Evolutionary conservation across 2,888 invertebrate genomes (phyloP).

Genomic region (Tetranychus piercei): DNA sequence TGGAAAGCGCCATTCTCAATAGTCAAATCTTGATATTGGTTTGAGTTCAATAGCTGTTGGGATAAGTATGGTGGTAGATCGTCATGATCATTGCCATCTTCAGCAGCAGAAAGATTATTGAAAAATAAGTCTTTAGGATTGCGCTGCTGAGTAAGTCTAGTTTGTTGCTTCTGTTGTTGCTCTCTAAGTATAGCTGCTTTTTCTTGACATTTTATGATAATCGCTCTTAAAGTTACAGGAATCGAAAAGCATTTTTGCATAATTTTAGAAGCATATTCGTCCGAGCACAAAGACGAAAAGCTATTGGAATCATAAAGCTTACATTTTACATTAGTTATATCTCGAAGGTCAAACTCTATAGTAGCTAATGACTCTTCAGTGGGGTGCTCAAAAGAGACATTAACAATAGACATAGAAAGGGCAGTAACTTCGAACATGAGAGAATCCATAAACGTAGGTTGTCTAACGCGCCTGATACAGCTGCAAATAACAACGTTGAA

Average conservation of each 20-base stretch:
- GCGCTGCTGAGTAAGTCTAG: constrained; percentile 1
- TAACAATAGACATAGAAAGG: constrained; percentile 68
- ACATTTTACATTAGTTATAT: constrained; percentile 59
- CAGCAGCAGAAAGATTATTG: constrained; percentile 15
- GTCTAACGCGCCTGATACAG: constrained; percentile 54
- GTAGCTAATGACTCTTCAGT: constrained; percentile 79
- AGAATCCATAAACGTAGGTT: constrained; percentile 44
- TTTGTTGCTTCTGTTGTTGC: constrained; percentile 15
- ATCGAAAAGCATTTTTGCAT: constrained; percentile 76
- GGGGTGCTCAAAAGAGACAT: constrained; percentile 77
- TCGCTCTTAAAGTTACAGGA: constrained; percentile 66
- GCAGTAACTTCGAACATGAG: constrained; percentile 67
- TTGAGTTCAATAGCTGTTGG: constrained; percentile 12
- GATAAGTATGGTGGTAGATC: constrained; percentile 13
- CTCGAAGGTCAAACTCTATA: constrained; percentile 65
- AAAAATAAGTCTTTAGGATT: constrained; percentile 25
- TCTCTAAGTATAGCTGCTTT: constrained; percentile 18
- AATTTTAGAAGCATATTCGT: constrained; percentile 40
- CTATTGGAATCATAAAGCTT: constrained; percentile 46
- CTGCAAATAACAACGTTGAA: constrained; percentile 74
- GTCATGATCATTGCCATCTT: constrained; percentile 12
- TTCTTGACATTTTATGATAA: constrained; percentile 44
- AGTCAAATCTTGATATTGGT: constrained; percentile 6
- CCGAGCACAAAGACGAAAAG: constrained; percentile 35
- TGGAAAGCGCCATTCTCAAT: background rate